Evolutionary conservation across 2,888 invertebrate species (phyloP), one percentile per base, ranked within the genome.

Genomic region (Halictus ligatus): DNA sequence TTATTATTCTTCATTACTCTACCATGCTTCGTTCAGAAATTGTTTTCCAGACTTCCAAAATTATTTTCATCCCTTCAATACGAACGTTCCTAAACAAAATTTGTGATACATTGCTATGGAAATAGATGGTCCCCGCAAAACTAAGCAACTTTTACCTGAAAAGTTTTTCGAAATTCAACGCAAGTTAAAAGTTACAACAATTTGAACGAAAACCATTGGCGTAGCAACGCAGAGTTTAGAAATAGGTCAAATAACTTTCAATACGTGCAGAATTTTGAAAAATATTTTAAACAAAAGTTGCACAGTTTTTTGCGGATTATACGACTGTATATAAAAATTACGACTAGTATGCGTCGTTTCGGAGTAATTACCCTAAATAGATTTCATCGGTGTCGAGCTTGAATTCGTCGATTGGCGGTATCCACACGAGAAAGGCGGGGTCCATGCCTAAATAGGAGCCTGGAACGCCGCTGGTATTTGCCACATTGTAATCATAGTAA

Each of bases 361-460:
- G 5, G 6, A 13, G 21, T 40, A 78, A 18, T 81, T 73, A 85
- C 85, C 82, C 85, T 40, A 83, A 46, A n/a, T 80, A 64, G 13
- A 80, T 78, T 35, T 87, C 85, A 8, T 83, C 85, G 10, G 75
- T 72, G 25, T 85, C 77, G 35, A 81, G 69, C 48, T 93, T 92
- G 82, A 91, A 89, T 67, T 93, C 91, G 35, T 97, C 97, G 1
- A 97, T 97, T 5, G 98, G 98, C 10, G 98, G 98, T 89, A 98
- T 98, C 98, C 98, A 98, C 0, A 98, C 97, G 73, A 98, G 95
- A 94, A 98, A 98, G 0, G 98, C 98, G 0, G 98, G 98, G 95
- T 98, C 98, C 98, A 98, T 98, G 75, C 98, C 98, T 82, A 98
- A 95, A 93, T 98, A 98, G 0, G 98, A 98, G 35, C 98, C 98